Evolutionary conservation across 1,140 invertebrate genomes (phyloP), one percentile per base, ranked within the genome.

Genomic region (Diuraphis noxia): DNA sequence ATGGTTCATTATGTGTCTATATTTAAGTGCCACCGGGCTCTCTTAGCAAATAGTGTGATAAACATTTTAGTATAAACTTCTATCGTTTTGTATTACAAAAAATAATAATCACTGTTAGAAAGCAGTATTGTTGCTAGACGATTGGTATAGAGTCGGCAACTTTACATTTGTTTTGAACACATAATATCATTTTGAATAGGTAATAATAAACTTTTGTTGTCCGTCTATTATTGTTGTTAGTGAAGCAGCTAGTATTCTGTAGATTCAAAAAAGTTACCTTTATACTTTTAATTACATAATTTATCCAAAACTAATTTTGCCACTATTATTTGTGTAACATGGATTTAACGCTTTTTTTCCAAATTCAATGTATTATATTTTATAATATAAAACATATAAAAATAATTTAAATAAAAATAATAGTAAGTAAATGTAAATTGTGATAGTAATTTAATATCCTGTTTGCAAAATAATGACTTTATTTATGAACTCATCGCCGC

Each of bases 381-480:
- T 34, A n/a, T 43, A 25, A n/a, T 84, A 17, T 84, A 43, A 84
- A 84, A 40, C 19, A n/a, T n/a, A 63, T 63, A 63, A 63, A 49
- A 63, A 4, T 17, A 63, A 13, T 63, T 3, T 87, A 25, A 87
- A 13, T 25, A 25, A 52, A 85, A 38, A 86, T 34, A 46, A 36
- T 7, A n/a, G 43, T 23, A 19, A 87, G 36, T 56, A 87, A 87
- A 87, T 25, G 84, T 86, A 46, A 87, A n/a, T 56, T 56, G 6
- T 38, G 49, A 87, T 40, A n/a, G 17, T n/a, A 72, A n/a, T 72
- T 72, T 72, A 72, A 72, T 63, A 63, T 88, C 46, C 85, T 85
- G 84, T 85, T 85, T 49, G 85, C 34, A 88, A 63, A 88, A 88
- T 63, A 63, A 88, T 88, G 40, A 88, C 30, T 21, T 88, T 63